Conservation (phyloP, 2,113 vertebrate species). For the Neoarius graeffei region DNA sequence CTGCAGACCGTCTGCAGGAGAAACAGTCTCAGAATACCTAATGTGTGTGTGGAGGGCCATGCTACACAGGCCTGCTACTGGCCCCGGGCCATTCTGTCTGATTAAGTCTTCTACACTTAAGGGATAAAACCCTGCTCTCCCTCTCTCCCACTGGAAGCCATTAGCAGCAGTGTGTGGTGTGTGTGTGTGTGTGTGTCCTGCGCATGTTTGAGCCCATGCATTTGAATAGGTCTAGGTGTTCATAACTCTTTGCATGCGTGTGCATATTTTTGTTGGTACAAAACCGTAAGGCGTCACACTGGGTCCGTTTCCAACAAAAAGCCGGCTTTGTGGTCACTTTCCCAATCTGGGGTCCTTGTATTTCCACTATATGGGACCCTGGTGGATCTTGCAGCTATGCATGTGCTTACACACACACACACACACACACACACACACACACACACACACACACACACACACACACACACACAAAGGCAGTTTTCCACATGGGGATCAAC, state of each 20-base stretch:
- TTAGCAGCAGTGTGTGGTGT: slow-evolving; percentile 52
- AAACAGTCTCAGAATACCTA: slow-evolving; percentile 58
- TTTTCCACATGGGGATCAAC: neutral
- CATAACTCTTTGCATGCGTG: slow-evolving; percentile 32
- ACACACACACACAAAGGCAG: neutral
- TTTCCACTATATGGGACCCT: slow-evolving; percentile 5
- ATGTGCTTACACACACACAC: slow-evolving; percentile 7
- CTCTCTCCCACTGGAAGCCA: slow-evolving; percentile 63
- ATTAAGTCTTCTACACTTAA: slow-evolving; percentile 66
- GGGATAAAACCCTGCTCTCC: slow-evolving; percentile 61
- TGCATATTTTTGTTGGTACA: slow-evolving; percentile 31
- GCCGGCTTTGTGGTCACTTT: neutral
- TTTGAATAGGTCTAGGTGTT: slow-evolving; percentile 54
- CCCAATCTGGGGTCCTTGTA: neutral
- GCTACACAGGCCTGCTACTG: slow-evolving; percentile 50
- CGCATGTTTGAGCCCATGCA: slow-evolving; percentile 44
- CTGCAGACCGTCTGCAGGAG: slow-evolving; percentile 54
- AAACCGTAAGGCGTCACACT: slow-evolving; percentile 40
- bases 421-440: neutral
- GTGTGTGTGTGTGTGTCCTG: slow-evolving; percentile 23
- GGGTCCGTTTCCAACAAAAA: slow-evolving; percentile 35
- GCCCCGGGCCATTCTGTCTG: slow-evolving; percentile 62
- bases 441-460: slow-evolving; percentile 8
- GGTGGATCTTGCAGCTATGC: slow-evolving; percentile 6
- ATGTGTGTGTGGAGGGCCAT: slow-evolving; percentile 50